phyloP scores from a whole-genome alignment of 2,113 vertebrate species.

The Malurus cyaneus region DNA sequence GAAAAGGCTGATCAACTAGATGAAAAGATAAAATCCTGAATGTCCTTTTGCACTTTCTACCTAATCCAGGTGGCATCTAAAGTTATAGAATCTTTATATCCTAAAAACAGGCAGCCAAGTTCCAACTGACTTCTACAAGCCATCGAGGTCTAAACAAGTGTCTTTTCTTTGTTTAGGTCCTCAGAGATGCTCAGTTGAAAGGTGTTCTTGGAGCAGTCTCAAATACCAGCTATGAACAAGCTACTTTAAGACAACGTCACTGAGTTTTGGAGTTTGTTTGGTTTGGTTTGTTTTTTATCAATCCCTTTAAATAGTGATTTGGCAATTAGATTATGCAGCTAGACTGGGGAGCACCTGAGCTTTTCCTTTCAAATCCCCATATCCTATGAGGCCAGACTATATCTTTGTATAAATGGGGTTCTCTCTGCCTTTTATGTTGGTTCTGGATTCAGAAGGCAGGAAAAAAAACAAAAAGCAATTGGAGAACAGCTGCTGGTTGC shows the following conservation, averaged over 20 bases:
- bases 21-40: not conserved
- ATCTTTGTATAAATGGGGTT: not conserved
- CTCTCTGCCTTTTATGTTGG: not conserved
- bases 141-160: not conserved
- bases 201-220: not conserved
- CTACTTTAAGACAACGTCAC: not conserved
- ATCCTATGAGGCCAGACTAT: not conserved
- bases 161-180: not conserved
- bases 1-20: not conserved
- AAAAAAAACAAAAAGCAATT: not conserved
- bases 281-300: not conserved
- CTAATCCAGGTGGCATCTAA: not conserved
- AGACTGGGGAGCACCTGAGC: not conserved
- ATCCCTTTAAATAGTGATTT: not conserved
- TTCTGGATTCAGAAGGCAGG: not conserved
- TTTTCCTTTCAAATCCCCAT: not conserved
- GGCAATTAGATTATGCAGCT: not conserved
- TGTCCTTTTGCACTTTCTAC: not conserved
- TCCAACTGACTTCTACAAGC: not conserved
- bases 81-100: not conserved
- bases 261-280: not conserved
- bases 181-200: not conserved
- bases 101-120: not conserved
- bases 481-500: not conserved
- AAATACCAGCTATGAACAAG: not conserved